Evolutionary conservation across 1,140 invertebrate species (phyloP), one percentile per base, ranked within the genome.

Genomic region (Ostrea edulis): DNA sequence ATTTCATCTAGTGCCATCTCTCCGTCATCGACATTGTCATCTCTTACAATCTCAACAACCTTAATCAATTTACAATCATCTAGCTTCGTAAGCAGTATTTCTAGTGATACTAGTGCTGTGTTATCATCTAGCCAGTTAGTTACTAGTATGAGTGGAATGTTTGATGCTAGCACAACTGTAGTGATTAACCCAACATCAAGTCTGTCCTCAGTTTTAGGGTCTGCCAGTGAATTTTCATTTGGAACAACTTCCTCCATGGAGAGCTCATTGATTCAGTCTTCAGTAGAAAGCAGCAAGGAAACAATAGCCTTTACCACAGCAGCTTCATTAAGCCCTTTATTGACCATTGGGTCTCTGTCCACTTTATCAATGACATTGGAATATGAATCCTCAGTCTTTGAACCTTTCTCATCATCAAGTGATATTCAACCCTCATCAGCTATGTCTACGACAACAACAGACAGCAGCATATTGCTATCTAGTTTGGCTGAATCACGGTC

Each of bases 191-290:
- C 68, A 77, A 77, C 68, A 77, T 11, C 68, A 77, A 77, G 68
- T 77, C 29, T 77, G 29, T 77, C 68, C 68, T 29, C 68, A 62
- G 14, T 62, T 44, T 44, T 44, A 77, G 68, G 68, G 25, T 77
- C 68, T 77, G 68, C 68, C 14, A 77, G 11, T 77, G 68, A 77
- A 14, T 77, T 25, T 0, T 62, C 20, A n/a, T 20, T 14, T 20
- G 5, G 17, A 62, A 62, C 12, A 29, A 25, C 29, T 77, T 77
- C 68, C 8, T 35, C 29, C 25, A 29, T 77, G 35, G 68, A 29
- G 29, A 77, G 29, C 68, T 77, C 68, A 35, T 77, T 25, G 35
- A 77, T 35, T 25, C 22, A 29, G 22, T 14, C 14, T 29, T 35
- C 68, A 5, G 3, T 35, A 29, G 68, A 77, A 77, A 35, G 12